phyloP scores from a whole-genome alignment of 2,797 vertebrate genomes.

The Petrocephalus sullivani region DNA sequence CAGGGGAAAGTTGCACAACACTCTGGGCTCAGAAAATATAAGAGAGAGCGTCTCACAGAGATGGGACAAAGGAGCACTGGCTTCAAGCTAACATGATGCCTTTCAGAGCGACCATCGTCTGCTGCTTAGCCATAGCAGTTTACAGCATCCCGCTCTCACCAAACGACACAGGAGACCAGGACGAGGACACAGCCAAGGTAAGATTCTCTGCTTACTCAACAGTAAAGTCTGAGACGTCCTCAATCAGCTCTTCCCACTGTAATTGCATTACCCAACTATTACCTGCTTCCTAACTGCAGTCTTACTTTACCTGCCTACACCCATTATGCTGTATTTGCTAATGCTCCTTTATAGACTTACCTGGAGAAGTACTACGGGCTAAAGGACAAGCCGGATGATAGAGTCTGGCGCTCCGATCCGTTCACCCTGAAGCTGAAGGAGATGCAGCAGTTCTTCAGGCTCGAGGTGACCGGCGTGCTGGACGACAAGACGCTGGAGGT shows the following conservation, averaged over 20 bases:
- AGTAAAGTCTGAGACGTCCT: neutral
- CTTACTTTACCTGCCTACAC: neutral
- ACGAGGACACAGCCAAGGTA: neutral
- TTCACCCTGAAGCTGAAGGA: conserved; percentile 57
- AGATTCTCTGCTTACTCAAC: neutral
- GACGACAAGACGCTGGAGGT: conserved; percentile 43
- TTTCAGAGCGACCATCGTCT: neutral
- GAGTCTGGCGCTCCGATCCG: conserved; percentile 38
- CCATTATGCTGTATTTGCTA: neutral
- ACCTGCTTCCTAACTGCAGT: neutral
- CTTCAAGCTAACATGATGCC: neutral
- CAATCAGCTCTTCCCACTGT: neutral
- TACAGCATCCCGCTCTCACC: neutral
- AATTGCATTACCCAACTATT: neutral
- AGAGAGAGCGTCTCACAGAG: neutral
- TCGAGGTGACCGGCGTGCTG: conserved; percentile 67
- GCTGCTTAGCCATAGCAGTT: neutral
- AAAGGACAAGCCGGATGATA: neutral
- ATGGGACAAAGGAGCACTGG: neutral
- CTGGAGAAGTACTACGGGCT: conserved; percentile 58
- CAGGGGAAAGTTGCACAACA: neutral
- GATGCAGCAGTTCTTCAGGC: conserved; percentile 74
- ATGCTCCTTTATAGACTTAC: conserved; percentile 45
- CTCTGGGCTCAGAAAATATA: neutral
- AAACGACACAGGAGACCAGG: neutral